Conservation (phyloP, 2,797 vertebrate species). For the Todus mexicanus region DNA sequence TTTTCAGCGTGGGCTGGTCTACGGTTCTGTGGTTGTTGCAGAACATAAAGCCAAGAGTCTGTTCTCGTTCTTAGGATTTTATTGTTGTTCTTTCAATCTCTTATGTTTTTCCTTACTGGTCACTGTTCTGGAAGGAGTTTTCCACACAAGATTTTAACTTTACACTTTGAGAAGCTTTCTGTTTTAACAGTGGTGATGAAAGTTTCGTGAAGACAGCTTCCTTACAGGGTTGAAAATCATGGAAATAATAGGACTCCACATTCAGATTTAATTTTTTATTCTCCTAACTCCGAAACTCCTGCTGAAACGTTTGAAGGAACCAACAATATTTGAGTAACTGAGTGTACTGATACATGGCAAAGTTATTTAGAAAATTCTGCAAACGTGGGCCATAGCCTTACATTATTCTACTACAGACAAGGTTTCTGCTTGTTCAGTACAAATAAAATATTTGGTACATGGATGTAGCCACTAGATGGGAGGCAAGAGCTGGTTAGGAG, state of each 20-base stretch:
- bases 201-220: not conserved
- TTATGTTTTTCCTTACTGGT: not conserved
- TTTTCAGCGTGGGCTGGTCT: not conserved
- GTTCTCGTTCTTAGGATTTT: not conserved
- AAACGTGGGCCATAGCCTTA: not conserved
- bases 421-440: not conserved
- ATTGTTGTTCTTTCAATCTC: not conserved
- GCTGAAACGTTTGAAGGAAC: not conserved
- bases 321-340: not conserved
- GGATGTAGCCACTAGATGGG: constrained; percentile 44
- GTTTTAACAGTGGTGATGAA: not conserved
- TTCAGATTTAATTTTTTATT: not conserved
- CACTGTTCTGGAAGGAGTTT: not conserved
- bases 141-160: not conserved
- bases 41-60: not conserved
- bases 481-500: constrained; percentile 30
- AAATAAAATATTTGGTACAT: not conserved
- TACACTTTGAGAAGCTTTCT: not conserved
- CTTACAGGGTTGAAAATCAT: not conserved
- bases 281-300: not conserved
- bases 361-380: not conserved
- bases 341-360: not conserved
- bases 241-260: not conserved
- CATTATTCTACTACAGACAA: not conserved
- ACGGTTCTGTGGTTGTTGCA: not conserved